Base-by-base conservation (phyloP, 2,888 invertebrate genomes). In the Calephelis perditalis region DNA sequence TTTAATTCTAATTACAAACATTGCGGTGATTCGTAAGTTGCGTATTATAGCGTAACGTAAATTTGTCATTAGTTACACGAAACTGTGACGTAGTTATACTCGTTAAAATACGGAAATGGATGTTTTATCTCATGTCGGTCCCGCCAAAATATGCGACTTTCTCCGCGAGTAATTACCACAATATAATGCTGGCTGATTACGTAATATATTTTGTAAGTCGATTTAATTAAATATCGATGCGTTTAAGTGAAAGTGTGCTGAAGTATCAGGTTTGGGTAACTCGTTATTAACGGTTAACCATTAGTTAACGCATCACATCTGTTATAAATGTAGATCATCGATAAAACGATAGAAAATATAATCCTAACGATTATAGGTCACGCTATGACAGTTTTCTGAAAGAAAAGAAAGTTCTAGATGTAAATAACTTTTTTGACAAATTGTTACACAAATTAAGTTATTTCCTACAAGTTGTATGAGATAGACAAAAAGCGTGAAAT, bases 61-160 rank as follows among this genome's bases (percentile, higher is more conserved):
- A 8, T 49, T 49, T 49, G 12, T 49, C 35, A 35, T 54, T 35
- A 58, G 12, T 52, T 11, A n/a, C 36, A 54, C 52, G 11, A 52
- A 52, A 11, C n/a, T 54, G 36, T 54, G 52, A 54, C 36, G 52
- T 54, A 52, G 66, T 59, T 70, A 86, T 68, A 62, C 68, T 76
- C 73, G 75, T 84, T 77, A 76, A 78, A 72, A 81, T 70, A 77
- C 74, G 81, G 78, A 80, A 79, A 67, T 63, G 62, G 74, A 70
- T 63, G 67, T 66, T 67, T 71, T 73, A 73, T 74, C 74, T 79
- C 71, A 75, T 75, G 77, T 70, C 72, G 77, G 73, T 75, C 81
- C 76, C 77, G 84, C 75, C 81, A 78, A 85, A 86, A 84, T 84
- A 77, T 81, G 84, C 79, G 75, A 84, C 88, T 89, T 89, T 88